Percentiles rank a stretch among this genome's conserved stretches.
Conservation (phyloP, 2,797 vertebrate species). For the Lagocephalus sceleratus region DNA sequence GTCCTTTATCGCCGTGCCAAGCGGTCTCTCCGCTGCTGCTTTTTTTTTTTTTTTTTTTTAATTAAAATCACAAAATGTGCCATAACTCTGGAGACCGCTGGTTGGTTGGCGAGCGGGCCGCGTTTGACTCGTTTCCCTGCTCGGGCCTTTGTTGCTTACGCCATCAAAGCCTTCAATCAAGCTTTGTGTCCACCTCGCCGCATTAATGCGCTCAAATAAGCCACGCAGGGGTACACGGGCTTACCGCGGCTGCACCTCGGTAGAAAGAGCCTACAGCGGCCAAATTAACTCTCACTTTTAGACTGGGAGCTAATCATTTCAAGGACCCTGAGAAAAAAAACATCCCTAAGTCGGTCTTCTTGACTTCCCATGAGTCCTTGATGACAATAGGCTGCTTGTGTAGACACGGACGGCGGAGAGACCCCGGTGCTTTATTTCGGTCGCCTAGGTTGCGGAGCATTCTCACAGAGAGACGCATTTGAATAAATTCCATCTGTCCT, state of each 20-base stretch:
- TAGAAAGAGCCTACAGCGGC: slow-evolving; percentile 33
- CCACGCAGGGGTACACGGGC: slow-evolving; percentile 41
- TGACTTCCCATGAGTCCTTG: slow-evolving; percentile 65
- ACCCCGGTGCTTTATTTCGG: slow-evolving; percentile 49
- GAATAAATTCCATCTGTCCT: slow-evolving; percentile 33
- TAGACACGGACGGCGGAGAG: slow-evolving; percentile 53
- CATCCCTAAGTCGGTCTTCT: slow-evolving; percentile 55
- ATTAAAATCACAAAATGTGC: slow-evolving; percentile 74
- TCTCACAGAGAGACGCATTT: slow-evolving; percentile 47
- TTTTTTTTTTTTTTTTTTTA: slow-evolving; percentile 49
- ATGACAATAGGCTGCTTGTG: slow-evolving; percentile 70
- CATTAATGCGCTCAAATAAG: slow-evolving; percentile 47
- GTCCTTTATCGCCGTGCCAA: slow-evolving; percentile 67
- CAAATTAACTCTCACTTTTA: slow-evolving; percentile 38
- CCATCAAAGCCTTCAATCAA: slow-evolving; percentile 56
- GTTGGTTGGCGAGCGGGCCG: slow-evolving; percentile 57
- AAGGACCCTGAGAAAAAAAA: slow-evolving; percentile 58
- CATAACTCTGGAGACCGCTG: slow-evolving; percentile 64
- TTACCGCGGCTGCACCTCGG: slow-evolving; percentile 40
- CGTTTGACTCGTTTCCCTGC: slow-evolving; percentile 42
- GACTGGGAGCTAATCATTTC: slow-evolving; percentile 55
- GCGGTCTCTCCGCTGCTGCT: slow-evolving; percentile 48
- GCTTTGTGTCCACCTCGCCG: slow-evolving; percentile 46
- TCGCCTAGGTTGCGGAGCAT: slow-evolving; percentile 48
- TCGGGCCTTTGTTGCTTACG: slow-evolving; percentile 48